A percentile compares a stretch with the other conserved stretches of the same genome.
These are phyloP conservation scores for Leptodactylus fuscus DNA, from an alignment of 2,113 vertebrate genomes.

Conservation along the genomic window DNA sequence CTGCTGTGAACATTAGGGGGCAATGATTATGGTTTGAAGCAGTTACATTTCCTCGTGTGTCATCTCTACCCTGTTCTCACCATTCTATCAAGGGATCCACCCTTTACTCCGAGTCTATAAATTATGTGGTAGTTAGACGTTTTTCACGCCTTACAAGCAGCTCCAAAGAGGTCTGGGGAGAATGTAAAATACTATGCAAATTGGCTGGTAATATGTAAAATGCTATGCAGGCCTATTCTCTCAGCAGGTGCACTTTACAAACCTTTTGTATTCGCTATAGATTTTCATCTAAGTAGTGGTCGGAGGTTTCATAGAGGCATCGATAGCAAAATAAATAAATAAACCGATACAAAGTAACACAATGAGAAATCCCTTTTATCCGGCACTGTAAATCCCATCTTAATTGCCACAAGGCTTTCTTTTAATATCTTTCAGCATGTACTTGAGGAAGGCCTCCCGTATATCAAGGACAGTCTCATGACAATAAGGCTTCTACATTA, in stretches of 20 bases:
- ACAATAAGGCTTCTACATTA: constrained; percentile 38
- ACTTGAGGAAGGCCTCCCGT: constrained; percentile 25
- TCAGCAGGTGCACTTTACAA: constrained; percentile 11
- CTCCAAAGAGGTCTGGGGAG: constrained; percentile 26
- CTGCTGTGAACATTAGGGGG: constrained; percentile 18
- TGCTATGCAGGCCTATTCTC: constrained; percentile 16
- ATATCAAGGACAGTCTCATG: constrained; percentile 48
- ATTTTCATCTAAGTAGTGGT: constrained; percentile 26
- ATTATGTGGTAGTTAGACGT: constrained; percentile 52
- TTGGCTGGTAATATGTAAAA: constrained; percentile 47
- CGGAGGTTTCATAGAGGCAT: constrained; percentile 32
- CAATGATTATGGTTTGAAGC: constrained; percentile 38
- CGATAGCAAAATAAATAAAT: constrained; percentile 44
- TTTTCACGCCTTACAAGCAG: constrained; percentile 42
- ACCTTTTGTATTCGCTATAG: constrained; percentile 16
- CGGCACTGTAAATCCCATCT: constrained; percentile 41
- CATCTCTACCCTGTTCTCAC: constrained; percentile 19
- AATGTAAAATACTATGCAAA: constrained; percentile 54
- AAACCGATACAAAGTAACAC: neutral
- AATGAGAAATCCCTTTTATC: constrained; percentile 43
- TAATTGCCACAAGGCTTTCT: constrained; percentile 48
- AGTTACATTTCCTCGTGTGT: constrained; percentile 1
- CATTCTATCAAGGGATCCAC: constrained; percentile 54
- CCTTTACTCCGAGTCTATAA: constrained; percentile 56
- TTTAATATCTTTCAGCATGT: constrained; percentile 42